phyloP scores from a whole-genome alignment of 2,888 invertebrate species.

The Smittia aterrima region DNA sequence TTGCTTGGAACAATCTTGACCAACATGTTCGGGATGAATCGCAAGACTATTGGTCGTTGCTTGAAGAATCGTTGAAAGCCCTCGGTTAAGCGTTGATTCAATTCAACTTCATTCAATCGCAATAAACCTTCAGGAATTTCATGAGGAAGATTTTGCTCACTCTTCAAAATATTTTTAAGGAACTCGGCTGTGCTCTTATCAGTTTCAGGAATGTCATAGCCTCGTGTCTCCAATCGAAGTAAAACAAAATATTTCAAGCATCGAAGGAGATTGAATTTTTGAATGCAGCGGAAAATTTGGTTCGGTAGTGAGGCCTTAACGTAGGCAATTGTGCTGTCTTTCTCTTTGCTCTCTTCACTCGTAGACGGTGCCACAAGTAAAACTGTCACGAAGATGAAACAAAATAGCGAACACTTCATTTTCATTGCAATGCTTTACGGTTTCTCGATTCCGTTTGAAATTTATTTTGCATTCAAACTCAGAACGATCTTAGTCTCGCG shows the following conservation, averaged over 20 bases:
- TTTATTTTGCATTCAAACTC: background rate
- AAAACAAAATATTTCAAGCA: slow-evolving; percentile 60
- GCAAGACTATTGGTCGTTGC: slow-evolving; percentile 56
- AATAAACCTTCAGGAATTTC: slow-evolving; percentile 42
- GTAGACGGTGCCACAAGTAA: background rate
- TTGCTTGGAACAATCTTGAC: slow-evolving; percentile 57
- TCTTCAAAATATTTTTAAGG: slow-evolving; percentile 50
- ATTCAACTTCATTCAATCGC: slow-evolving; percentile 55
- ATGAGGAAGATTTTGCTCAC: slow-evolving; percentile 46
- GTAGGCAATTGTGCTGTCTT: slow-evolving; percentile 47
- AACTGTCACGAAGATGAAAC: background rate
- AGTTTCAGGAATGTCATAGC: slow-evolving; percentile 42
- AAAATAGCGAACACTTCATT: background rate
- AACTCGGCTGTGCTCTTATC: slow-evolving; percentile 48
- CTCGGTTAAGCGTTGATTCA: slow-evolving; percentile 56
- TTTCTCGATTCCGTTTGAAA: too few species aligned
- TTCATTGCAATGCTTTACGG: background rate
- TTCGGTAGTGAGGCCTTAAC: slow-evolving; percentile 51
- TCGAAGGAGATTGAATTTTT: slow-evolving; percentile 54
- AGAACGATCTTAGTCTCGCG: background rate
- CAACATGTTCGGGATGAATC: slow-evolving; percentile 57
- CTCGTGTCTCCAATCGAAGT: slow-evolving; percentile 55
- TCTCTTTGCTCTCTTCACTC: background rate
- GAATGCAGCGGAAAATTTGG: slow-evolving; percentile 52
- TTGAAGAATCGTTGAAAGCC: slow-evolving; percentile 57